Base-by-base conservation (phyloP, 2,888 invertebrate genomes). In the Calliscelio sp. region DNA sequence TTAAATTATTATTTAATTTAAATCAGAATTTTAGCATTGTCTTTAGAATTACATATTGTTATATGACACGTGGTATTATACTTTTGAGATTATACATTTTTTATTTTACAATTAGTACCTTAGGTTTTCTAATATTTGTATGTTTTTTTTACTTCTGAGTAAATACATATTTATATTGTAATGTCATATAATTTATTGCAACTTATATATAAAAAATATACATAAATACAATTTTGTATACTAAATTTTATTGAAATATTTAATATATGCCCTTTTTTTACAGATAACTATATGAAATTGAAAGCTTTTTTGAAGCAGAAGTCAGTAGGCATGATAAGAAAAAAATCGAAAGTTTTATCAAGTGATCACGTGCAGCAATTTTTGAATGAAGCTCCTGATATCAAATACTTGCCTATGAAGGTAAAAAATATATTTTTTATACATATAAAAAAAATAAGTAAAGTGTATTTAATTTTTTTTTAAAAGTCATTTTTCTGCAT, bases 271-370 rank as follows among this genome's bases (percentile, higher is more conserved):
- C n/a, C 5, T 32, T 25, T 57, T 46, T 86, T 86, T 22, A 44
- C 87, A 18, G 38, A 77, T 5, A 68, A 68, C 16, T 80, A 86
- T 35, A 59, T 85, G 38, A 78, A 77, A 61, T 70, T 89, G 38
- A 49, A 66, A 22, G 81, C 68, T 8, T 90, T 89, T 73, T 82
- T 90, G 44, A 90, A 89, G 85, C 84, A 87, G 55, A 83, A 88
- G 63, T 80, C 83, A 14, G 80, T 82, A 18, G 91, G 90, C 25
- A 90, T 88, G 81, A 24, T 38, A 63, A 73, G 88, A 55, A 90
- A 90, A 80, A 90, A 89, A 81, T 87, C 90, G 1, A 87, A 88
- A 81, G 86, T 78, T 18, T 90, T 90, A 24, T 86, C 89, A 8
- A 66, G 85, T 44, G 83, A 87, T 44, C 84, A 91, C 68, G 77